These are phyloP conservation scores for Sinocyclocheilus rhinocerous DNA, from an alignment of 2,113 vertebrate genomes.

Conservation along the genomic window DNA sequence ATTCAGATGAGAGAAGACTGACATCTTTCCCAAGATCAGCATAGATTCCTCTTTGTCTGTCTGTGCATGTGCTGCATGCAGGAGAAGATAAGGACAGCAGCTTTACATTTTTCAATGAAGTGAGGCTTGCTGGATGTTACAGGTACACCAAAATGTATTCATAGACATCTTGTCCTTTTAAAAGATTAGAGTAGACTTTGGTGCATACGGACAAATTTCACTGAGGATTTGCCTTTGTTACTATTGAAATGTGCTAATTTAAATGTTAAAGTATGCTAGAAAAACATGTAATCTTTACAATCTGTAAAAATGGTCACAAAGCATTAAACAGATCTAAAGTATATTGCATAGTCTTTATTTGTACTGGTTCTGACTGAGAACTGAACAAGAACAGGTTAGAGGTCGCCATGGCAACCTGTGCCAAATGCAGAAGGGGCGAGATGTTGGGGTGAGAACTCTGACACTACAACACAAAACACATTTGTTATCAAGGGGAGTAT, in stretches of 20 bases:
- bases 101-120: background rate
- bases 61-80: background rate
- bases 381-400: constrained; percentile 7
- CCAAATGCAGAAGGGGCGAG: background rate
- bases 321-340: background rate
- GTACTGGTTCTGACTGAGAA: background rate
- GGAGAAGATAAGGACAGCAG: background rate
- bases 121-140: background rate
- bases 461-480: background rate
- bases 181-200: background rate
- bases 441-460: constrained; percentile 4
- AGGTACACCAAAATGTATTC: background rate
- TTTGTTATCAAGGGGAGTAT: background rate
- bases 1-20: constrained; percentile 10
- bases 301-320: background rate
- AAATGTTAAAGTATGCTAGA: background rate
- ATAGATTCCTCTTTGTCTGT: background rate
- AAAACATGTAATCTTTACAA: background rate
- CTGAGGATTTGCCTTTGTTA: background rate
- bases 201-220: background rate
- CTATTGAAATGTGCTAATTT: background rate
- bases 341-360: background rate
- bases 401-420: constrained; percentile 10
- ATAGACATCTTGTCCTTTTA: background rate
- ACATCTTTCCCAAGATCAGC: constrained; percentile 1